Base-by-base conservation (phyloP, 2,888 invertebrate genomes). In the Melanostoma mellinum region DNA sequence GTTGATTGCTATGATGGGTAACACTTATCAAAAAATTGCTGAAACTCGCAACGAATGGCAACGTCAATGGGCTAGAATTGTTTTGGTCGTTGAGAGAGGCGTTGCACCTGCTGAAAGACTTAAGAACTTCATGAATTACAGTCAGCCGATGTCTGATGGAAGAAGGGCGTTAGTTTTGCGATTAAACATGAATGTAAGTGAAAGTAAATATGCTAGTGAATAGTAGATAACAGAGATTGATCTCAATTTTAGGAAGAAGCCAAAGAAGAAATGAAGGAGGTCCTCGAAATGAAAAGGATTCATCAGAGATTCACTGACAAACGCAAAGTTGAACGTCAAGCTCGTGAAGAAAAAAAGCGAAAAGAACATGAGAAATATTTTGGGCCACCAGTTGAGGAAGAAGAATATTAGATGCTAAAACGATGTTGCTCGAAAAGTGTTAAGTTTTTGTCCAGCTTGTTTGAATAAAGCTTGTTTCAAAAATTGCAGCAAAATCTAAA, bases 1-100 rank as follows among this genome's bases (percentile, higher is more conserved):
- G 97, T 93, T 99, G 91, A 99, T 99, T 88, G 99, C 99, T 85
- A 99, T 99, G 99, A 99, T 99, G 99, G 99, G 99, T 0, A 99
- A 99, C 91, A 99, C 99, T 3, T 99, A 99, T 90, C 98, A 98
- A 91, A 97, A 98, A 92, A 98, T 99, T 87, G 98, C 98, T 0
- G 98, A 98, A 92, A 98, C 98, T 0, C 94, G 97, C 86, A 99
- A 99, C 90, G 99, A 99, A 91, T 99, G 99, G 98, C 98, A 99
- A 91, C 92, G 99, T 89, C 93, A 99, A 94, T 99, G 99, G 99
- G 99, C 99, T 0, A 93, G 99, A 86, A 99, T 99, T 84, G 99
- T 99, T 42, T 92, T 99, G 85, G 98, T 99, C 44, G 97, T 99
- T 32, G 99, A 99, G 90, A 93, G 99, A 90, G 98, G 98, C n/a